Conservation (phyloP, 2,888 invertebrate genomes). For the Volucella bombylans region DNA sequence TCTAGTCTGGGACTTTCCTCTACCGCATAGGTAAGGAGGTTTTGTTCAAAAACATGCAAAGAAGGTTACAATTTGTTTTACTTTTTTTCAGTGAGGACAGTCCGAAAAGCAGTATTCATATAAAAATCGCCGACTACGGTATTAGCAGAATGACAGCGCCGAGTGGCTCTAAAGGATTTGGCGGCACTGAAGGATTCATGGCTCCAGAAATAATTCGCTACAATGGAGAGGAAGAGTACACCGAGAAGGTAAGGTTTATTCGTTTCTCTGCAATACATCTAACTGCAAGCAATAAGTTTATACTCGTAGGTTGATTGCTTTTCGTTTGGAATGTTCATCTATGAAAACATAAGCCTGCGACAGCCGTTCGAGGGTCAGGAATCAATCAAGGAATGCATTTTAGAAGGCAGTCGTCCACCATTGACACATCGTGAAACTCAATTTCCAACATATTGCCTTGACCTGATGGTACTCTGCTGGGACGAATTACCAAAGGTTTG, state of each 20-base stretch:
- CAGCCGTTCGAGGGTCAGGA: constrained; percentile 98
- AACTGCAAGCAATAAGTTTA: background rate
- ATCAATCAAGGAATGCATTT: constrained; percentile 97
- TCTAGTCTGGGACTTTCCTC: constrained; percentile 97
- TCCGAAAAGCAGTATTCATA: constrained; percentile 88
- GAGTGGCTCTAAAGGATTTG: constrained; percentile 97
- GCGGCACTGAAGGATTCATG: constrained; percentile 99
- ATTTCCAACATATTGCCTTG: constrained; percentile 94
- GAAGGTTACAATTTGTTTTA: constrained; percentile 28
- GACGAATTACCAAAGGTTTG: constrained; percentile 88
- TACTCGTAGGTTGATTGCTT: constrained; percentile 94
- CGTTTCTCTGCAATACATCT: background rate
- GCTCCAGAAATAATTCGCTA: constrained; percentile 99
- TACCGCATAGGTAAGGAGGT: constrained; percentile 84
- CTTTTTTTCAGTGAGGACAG: constrained; percentile 85
- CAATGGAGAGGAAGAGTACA: constrained; percentile 99
- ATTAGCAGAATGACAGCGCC: constrained; percentile 94
- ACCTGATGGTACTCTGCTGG: constrained; percentile 98
- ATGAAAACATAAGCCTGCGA: constrained; percentile 95
- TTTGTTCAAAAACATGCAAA: background rate
- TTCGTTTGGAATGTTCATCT: constrained; percentile 99
- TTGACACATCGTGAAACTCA: constrained; percentile 91
- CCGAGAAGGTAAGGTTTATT: constrained; percentile 89
- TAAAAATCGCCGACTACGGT: constrained; percentile 98
- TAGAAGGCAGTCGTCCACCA: constrained; percentile 96